Evolutionary conservation across 2,888 invertebrate species (phyloP).

Genomic region (Agrochola litura): DNA sequence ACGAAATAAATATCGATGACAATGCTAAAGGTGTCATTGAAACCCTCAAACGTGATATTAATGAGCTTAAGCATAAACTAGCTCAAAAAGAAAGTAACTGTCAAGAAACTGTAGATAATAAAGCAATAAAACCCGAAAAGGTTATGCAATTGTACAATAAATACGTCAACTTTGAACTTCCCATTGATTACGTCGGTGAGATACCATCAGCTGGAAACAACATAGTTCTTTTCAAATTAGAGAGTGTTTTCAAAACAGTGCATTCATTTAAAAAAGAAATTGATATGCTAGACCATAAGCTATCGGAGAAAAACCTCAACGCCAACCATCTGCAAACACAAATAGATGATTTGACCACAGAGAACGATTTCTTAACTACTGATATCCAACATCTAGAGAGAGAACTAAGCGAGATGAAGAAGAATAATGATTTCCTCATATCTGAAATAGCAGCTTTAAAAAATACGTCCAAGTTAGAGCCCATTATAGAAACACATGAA

Average conservation of each 20-base stretch:
- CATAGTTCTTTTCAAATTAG: slow-evolving; percentile 85
- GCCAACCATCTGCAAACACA: slow-evolving; percentile 88
- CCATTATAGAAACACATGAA: slow-evolving; percentile 93
- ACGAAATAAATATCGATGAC: slow-evolving; percentile 88
- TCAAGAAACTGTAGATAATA: slow-evolving; percentile 73
- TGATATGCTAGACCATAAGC: slow-evolving; percentile 89
- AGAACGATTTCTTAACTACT: slow-evolving; percentile 87
- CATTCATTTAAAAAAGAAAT: slow-evolving; percentile 91
- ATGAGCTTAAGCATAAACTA: slow-evolving; percentile 83
- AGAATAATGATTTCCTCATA: slow-evolving; percentile 93
- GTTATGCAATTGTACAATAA: slow-evolving; percentile 86
- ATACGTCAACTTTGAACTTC: slow-evolving; percentile 87
- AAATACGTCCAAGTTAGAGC: slow-evolving; percentile 92
- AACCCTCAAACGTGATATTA: slow-evolving; percentile 86
- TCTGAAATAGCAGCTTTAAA: slow-evolving; percentile 92
- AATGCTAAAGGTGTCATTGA: slow-evolving; percentile 89
- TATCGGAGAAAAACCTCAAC: slow-evolving; percentile 90
- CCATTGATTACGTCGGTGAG: slow-evolving; percentile 86
- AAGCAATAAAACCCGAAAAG: slow-evolving; percentile 81
- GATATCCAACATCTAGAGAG: slow-evolving; percentile 90
- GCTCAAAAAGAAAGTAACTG: slow-evolving; percentile 74
- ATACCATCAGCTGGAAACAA: slow-evolving; percentile 84
- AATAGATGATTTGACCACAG: slow-evolving; percentile 89
- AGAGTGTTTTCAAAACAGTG: slow-evolving; percentile 89
- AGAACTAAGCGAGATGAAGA: slow-evolving; percentile 92